Evolutionary conservation across 2,797 vertebrate genomes (phyloP), one percentile per base, ranked within the genome.

Genomic region (Peromyscus nudipes): DNA sequence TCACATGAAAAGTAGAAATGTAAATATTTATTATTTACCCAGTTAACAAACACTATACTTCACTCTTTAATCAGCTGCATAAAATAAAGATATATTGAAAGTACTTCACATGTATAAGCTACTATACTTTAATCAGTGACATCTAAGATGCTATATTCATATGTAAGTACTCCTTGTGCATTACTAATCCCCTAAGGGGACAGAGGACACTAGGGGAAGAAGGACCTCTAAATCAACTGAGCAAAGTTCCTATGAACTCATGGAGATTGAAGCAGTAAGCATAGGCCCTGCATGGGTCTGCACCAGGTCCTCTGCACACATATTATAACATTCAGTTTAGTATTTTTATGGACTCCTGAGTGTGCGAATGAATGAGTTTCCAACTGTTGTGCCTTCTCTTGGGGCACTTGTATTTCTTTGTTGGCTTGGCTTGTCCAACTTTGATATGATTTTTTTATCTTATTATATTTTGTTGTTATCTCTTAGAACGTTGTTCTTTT

Each of bases 1-100:
- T 79, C 76, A 96, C 23, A 84, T 69, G 43, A 88, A 92, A 91
- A 40, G 8, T 52, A 88, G 4, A 96, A 91, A 94, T 87, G 19
- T 25, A 77, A 65, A 43, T n/a, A 69, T 71, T 90, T n/a, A 90
- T 89, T 73, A 62, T 69, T 76, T 93, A 86, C 0, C 57, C 5
- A 21, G 71, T 12, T 84, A 82, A 34, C 0, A 82, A 19, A 77
- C n/a, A 86, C 11, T 83, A 52, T 9, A 89, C 46, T 85, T 77
- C 52, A 57, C 4, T 77, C 71, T n/a, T 37, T 88, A 93, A 29
- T 12, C 80, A 43, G 52, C 1, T 69, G 23, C 25, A 83, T 73
- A 82, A 16, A 91, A 85, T 64, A 83, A 92, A 87, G 19, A 55
- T 73, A 86, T 49, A 80, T 60, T 85, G 37, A 79, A 69, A 87